These are phyloP conservation scores for Chaetops frenatus DNA, from an alignment of 2,113 vertebrate species.

Conservation along the genomic window DNA sequence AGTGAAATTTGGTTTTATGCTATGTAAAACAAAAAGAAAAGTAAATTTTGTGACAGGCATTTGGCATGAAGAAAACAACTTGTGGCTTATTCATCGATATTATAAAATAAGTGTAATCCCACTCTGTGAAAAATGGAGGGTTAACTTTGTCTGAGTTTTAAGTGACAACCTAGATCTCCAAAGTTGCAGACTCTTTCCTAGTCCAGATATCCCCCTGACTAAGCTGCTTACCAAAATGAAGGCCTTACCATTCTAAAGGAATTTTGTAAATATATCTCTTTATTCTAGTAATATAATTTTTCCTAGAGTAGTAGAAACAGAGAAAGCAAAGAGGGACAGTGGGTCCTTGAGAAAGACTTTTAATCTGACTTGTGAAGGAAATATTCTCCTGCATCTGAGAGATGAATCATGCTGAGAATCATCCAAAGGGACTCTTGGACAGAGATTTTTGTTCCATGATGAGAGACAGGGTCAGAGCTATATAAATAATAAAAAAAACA, in stretches of 20 bases:
- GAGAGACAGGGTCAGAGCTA: slow-evolving; percentile 3
- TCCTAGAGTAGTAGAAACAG: neutral
- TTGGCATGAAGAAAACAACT: neutral
- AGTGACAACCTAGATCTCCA: neutral
- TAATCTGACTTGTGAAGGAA: neutral
- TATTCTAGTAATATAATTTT: neutral
- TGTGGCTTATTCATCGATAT: neutral
- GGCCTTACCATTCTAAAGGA: neutral
- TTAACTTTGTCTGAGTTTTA: neutral
- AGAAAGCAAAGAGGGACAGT: neutral
- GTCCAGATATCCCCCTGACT: neutral
- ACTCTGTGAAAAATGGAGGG: neutral
- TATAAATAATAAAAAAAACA: slow-evolving; percentile 9
- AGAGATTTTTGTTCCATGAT: neutral
- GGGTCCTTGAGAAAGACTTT: neutral
- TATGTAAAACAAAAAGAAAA: neutral
- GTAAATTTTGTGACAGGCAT: neutral
- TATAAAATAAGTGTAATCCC: neutral
- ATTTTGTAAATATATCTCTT: neutral
- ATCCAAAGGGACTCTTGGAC: no score
- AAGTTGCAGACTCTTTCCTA: neutral
- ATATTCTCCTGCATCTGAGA: neutral
- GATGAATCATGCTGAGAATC: neutral
- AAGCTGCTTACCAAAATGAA: neutral
- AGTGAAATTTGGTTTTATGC: neutral